Base-by-base conservation (phyloP, 2,888 invertebrate species). In the Apodemia mormo region DNA sequence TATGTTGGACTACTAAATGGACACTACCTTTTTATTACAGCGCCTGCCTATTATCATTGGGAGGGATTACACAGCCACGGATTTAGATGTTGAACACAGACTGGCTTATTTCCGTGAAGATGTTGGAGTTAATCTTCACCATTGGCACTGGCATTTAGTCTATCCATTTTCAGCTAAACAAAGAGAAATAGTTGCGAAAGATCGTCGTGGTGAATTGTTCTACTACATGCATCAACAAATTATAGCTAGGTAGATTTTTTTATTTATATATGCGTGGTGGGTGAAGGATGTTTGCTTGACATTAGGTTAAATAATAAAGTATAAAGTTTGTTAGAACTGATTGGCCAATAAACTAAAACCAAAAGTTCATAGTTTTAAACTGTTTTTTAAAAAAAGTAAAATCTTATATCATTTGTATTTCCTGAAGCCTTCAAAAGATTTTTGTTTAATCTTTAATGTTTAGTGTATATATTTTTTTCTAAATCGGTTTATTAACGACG, bases 21-120 rank as follows among this genome's bases (percentile, higher is more conserved):
- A 33, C 2, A 2, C 5, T 49, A 33, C 68, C 72, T 65, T 72
- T 69, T 73, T 71, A 69, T 82, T 84, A 68, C 74, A 92, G 92
- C 86, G 96, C 89, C 85, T 85, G 64, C 95, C 96, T 0, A 95
- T 97, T 72, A 95, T 95, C 73, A 96, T 97, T 73, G 96, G 97
- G 0, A 88, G 94, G 72, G 96, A 97, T 83, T 97, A 95, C 80
- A 96, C 97, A 0, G 97, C 97, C 2, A 96, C 96, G 0, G 96
- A 97, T 83, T 92, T 96, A 52, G 97, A 97, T 78, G 94, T 95
- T 54, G 97, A 98, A 80, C 97, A 97, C 81, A 95, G 96, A 9
- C 81, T 97, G 73, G 96, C 97, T 1, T 98, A 97, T 82, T 97
- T 96, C 92, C 94, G 97, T 4, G 97, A 97, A 87, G 97, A 97